phyloP scores from a whole-genome alignment of 2,797 vertebrate species.

The Mycteria americana region DNA sequence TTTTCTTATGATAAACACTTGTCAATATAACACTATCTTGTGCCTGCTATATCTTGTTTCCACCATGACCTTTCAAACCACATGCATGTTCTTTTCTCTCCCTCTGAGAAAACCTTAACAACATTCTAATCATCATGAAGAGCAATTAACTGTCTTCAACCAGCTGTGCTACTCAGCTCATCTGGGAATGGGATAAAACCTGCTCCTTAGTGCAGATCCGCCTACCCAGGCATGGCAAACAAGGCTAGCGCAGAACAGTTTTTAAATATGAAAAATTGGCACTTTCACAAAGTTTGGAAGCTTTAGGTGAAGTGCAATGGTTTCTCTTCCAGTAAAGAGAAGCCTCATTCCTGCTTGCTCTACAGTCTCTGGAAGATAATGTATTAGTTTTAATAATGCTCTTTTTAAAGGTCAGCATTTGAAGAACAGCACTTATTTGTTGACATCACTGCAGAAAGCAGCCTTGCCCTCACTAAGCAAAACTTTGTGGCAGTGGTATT shows the following conservation, averaged over 20 bases:
- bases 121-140: slow-evolving; percentile 58
- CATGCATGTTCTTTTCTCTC: slow-evolving; percentile 22
- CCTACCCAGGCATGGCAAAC: slow-evolving; percentile 8
- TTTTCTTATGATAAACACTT: slow-evolving; percentile 46
- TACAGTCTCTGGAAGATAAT: slow-evolving; percentile 1
- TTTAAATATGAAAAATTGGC: background rate
- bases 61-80: slow-evolving; percentile 58
- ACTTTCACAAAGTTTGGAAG: background rate
- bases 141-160: slow-evolving; percentile 64
- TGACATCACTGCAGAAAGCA: slow-evolving; percentile 10
- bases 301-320: background rate
- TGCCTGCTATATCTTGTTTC: slow-evolving; percentile 47
- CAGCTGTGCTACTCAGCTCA: slow-evolving; percentile 53
- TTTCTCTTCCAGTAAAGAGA: background rate
- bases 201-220: background rate
- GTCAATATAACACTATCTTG: slow-evolving; percentile 18
- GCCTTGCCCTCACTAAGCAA: background rate
- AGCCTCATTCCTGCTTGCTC: background rate
- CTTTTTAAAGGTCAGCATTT: slow-evolving; percentile 51
- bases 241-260: background rate
- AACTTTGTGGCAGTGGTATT: slow-evolving; percentile 11
- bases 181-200: slow-evolving; percentile 33
- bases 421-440: slow-evolving; percentile 19
- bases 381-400: background rate
- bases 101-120: slow-evolving; percentile 55